Conservation (phyloP, 2,797 vertebrate species). For the Hoplostethus atlanticus region DNA sequence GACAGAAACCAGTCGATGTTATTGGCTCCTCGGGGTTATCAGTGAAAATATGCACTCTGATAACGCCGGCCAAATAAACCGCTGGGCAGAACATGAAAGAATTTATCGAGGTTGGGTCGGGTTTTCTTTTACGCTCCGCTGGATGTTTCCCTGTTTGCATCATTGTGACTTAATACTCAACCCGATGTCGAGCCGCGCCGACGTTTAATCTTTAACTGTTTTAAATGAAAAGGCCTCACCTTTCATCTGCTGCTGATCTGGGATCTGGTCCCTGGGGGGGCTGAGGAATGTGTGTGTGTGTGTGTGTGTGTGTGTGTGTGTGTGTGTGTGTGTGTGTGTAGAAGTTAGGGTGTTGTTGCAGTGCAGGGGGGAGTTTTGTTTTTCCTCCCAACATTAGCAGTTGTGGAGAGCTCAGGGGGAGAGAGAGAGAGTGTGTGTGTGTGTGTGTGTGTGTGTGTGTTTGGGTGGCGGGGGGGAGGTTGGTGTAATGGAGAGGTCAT, state of each 20-base stretch:
- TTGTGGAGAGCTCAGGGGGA: slow-evolving; percentile 11
- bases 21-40: slow-evolving; percentile 39
- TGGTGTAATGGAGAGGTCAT: slow-evolving; percentile 59
- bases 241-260: slow-evolving; percentile 69
- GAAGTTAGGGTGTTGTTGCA: slow-evolving; percentile 39
- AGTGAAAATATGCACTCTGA: slow-evolving; percentile 42
- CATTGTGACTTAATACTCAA: neutral
- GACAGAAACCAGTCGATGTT: slow-evolving; percentile 16
- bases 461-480: neutral
- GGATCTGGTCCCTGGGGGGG: slow-evolving; percentile 29
- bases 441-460: slow-evolving; percentile 39
- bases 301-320: slow-evolving; percentile 38
- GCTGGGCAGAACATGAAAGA: neutral
- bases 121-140: neutral
- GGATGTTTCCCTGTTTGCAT: neutral
- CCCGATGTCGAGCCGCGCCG: slow-evolving; percentile 21
- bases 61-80: slow-evolving; percentile 8
- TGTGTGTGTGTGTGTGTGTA: slow-evolving; percentile 48
- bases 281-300: slow-evolving; percentile 50
- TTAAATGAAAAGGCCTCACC: slow-evolving; percentile 73
- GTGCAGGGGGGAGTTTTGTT: slow-evolving; percentile 60
- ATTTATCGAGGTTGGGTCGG: neutral
- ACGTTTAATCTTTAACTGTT: slow-evolving; percentile 76
- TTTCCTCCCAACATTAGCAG: slow-evolving; percentile 59
- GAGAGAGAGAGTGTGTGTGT: slow-evolving; percentile 10